Evolutionary conservation across 2,888 invertebrate genomes (phyloP).

Genomic region (Cynaeus angustus): DNA sequence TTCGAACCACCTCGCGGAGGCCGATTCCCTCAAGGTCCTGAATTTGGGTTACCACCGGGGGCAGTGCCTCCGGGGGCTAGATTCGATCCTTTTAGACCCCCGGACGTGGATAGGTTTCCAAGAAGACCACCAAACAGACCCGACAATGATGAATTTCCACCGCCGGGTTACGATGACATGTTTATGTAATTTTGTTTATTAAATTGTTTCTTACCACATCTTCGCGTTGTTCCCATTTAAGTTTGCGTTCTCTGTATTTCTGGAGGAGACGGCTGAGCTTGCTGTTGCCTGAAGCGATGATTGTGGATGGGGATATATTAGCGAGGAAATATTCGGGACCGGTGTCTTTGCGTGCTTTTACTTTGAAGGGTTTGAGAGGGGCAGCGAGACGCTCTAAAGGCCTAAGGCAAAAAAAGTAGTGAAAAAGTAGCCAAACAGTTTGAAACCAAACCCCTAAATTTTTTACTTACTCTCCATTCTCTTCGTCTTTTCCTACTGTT

Average conservation of each 20-base stretch:
- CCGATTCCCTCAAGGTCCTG: slow-evolving; percentile 55
- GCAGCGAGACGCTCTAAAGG: slow-evolving; percentile 62
- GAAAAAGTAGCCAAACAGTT: too few relatives aligned
- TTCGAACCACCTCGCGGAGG: slow-evolving; percentile 77
- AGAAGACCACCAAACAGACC: slow-evolving; percentile 71
- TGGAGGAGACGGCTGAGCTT: slow-evolving; percentile 74
- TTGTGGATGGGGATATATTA: slow-evolving; percentile 67
- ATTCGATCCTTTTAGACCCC: slow-evolving; percentile 89
- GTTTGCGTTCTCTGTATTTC: slow-evolving; percentile 73
- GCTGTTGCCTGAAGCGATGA: slow-evolving; percentile 70
- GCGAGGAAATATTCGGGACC: slow-evolving; percentile 72
- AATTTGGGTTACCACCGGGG: slow-evolving; percentile 69
- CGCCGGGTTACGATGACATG: slow-evolving; percentile 86
- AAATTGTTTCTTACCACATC: slow-evolving; percentile 67
- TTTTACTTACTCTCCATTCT: background rate
- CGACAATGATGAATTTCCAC: slow-evolving; percentile 83
- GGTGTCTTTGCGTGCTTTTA: slow-evolving; percentile 55
- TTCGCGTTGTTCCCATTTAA: slow-evolving; percentile 71
- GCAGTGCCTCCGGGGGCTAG: slow-evolving; percentile 85
- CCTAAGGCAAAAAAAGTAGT: slow-evolving; percentile 53
- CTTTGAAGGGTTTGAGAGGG: slow-evolving; percentile 52
- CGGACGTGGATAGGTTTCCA: slow-evolving; percentile 71
- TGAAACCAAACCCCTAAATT: too few relatives aligned
- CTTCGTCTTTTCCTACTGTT: background rate
- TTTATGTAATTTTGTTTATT: slow-evolving; percentile 76